Evolutionary conservation across 30 jellyfish, hydroid and myxozoan genomes (phyloP).

Genomic region (Haliclystus octoradiatus): DNA sequence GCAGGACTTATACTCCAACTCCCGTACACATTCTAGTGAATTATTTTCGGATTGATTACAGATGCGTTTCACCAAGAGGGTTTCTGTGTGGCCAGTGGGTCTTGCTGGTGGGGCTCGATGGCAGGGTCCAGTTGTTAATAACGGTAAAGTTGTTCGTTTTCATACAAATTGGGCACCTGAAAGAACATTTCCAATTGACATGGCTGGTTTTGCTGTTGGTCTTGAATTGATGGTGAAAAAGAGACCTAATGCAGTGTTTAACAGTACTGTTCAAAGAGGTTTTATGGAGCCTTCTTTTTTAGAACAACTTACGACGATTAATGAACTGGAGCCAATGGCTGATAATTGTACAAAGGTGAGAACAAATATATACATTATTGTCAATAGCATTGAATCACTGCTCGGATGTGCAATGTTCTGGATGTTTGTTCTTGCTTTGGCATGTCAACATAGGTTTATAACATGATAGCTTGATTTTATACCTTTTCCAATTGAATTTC

Average conservation of each 20-base stretch:
- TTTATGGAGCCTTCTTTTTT: constrained; percentile 81
- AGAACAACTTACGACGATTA: constrained; percentile 71
- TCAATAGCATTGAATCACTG: too few relatives aligned
- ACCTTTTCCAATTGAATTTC: constrained; percentile 3
- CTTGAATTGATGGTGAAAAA: constrained; percentile 46
- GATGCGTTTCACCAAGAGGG: constrained; percentile 95
- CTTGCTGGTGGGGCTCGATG: constrained; percentile 94
- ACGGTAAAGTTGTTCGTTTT: constrained; percentile 76
- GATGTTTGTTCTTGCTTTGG: too few relatives aligned
- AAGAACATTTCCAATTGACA: constrained; percentile 87
- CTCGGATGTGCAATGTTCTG: too few relatives aligned
- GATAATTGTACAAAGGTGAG: constrained; percentile 92
- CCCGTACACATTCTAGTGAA: too few relatives aligned
- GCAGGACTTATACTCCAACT: too few relatives aligned
- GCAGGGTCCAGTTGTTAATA: constrained; percentile 84
- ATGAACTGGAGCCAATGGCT: constrained; percentile 88
- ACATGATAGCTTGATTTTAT: not conserved
- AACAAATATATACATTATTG: not conserved
- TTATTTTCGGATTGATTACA: not conserved
- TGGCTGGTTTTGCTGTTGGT: constrained; percentile 94
- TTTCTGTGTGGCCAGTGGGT: constrained; percentile 99
- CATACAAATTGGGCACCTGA: constrained; percentile 98
- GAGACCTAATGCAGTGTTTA: constrained; percentile 45
- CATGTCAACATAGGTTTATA: too few relatives aligned
- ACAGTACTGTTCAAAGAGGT: constrained; percentile 63